These are phyloP conservation scores for Drosophila kambysellisi DNA, from an alignment of 2,888 invertebrate genomes.

Conservation along the genomic window DNA sequence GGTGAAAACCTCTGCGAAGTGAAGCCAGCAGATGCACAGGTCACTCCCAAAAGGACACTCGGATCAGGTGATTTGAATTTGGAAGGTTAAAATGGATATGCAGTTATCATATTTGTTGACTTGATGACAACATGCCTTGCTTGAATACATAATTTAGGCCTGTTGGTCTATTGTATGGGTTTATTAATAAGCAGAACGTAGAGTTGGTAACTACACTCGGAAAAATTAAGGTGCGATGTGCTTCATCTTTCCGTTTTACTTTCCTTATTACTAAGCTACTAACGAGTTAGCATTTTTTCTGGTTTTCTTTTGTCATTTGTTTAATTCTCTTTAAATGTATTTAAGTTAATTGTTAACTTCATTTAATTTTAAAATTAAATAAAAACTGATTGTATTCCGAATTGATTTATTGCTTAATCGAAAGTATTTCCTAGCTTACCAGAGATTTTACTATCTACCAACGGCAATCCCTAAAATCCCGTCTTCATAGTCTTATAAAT, in stretches of 20 bases:
- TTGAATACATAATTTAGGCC: not conserved
- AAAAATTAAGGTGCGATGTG: not conserved
- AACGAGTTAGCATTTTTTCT: not conserved
- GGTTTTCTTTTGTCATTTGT: not conserved
- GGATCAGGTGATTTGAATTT: constrained; percentile 7
- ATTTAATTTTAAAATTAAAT: not conserved
- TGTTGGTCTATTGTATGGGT: not conserved
- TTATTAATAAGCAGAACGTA: constrained; percentile 50
- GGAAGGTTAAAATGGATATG: not conserved
- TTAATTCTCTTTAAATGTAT: not conserved
- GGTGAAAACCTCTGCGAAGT: constrained; percentile 8
- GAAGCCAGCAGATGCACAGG: constrained; percentile 4
- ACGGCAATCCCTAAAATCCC: not conserved
- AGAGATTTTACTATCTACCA: not conserved
- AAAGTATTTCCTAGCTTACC: not conserved
- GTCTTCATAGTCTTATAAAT: not conserved
- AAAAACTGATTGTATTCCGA: not conserved
- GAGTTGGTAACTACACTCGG: not conserved
- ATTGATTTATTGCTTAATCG: not conserved
- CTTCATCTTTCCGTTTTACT: not conserved
- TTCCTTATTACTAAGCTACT: not conserved
- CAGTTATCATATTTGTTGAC: not conserved
- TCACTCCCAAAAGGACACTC: constrained; percentile 48
- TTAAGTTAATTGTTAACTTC: not conserved
- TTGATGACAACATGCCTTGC: constrained; percentile 9